phyloP scores from a whole-genome alignment of 2,797 vertebrate species.

The Varecia variegata region DNA sequence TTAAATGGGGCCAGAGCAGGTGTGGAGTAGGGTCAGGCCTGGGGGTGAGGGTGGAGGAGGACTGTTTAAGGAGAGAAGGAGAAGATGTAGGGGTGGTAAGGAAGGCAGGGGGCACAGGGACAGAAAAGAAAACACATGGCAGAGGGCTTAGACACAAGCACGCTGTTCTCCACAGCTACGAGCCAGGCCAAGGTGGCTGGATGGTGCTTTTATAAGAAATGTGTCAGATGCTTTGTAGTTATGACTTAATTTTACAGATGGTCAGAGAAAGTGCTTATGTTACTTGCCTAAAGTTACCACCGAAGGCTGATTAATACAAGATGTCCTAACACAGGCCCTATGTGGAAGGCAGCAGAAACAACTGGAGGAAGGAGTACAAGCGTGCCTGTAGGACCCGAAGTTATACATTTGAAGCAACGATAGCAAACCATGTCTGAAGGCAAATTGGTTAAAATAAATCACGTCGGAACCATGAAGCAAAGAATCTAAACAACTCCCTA shows the following conservation, averaged over 20 bases:
- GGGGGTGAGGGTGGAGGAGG: not conserved
- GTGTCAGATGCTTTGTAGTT: slow-evolving; percentile 68
- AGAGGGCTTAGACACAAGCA: not conserved
- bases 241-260: slow-evolving; percentile 71
- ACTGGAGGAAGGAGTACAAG: not conserved
- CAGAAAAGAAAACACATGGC: slow-evolving; percentile 62
- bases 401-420: slow-evolving; percentile 43
- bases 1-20: slow-evolving; percentile 53
- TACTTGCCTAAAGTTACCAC: slow-evolving; percentile 63
- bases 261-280: slow-evolving; percentile 72
- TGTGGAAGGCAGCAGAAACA: slow-evolving; percentile 40
- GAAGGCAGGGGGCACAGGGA: slow-evolving; percentile 27
- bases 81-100: not conserved
- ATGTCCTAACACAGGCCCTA: slow-evolving; percentile 56
- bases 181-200: slow-evolving; percentile 49
- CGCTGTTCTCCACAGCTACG: slow-evolving; percentile 61
- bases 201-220: slow-evolving; percentile 60
- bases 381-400: slow-evolving; percentile 30
- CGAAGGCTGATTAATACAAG: slow-evolving; percentile 69
- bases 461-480: slow-evolving; percentile 64
- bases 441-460: slow-evolving; percentile 72
- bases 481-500: slow-evolving; percentile 54
- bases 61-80: not conserved
- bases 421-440: slow-evolving; percentile 58
- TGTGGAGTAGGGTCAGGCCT: slow-evolving; percentile 59